phyloP scores from a whole-genome alignment of 2,797 vertebrate species.

The Lepidocolaptes lacrymiger region DNA sequence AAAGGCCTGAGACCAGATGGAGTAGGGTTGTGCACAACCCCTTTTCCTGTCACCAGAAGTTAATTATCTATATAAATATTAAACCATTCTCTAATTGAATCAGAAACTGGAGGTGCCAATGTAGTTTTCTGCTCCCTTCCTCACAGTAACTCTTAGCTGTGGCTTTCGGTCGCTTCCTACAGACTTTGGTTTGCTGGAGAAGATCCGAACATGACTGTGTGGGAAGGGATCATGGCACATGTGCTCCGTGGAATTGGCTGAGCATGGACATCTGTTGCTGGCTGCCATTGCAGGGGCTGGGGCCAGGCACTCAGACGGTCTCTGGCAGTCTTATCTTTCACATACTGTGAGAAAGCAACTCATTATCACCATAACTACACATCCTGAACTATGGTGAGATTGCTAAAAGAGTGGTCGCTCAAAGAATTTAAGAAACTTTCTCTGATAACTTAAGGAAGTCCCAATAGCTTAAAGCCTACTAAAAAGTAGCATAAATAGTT shows the following conservation, averaged over 20 bases:
- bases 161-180: not conserved
- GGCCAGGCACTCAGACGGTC: not conserved
- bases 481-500: not conserved
- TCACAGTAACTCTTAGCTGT: not conserved
- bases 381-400: not conserved
- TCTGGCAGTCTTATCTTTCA: not conserved
- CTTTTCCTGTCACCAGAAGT: not conserved
- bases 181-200: not conserved
- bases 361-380: not conserved
- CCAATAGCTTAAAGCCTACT: not conserved
- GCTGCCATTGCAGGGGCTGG: not conserved
- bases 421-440: not conserved
- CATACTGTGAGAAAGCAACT: not conserved
- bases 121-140: not conserved
- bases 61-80: not conserved
- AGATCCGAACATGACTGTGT: not conserved
- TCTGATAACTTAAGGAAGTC: not conserved
- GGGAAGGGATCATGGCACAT: fast-evolving
- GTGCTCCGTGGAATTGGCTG: not conserved
- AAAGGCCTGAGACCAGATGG: not conserved
- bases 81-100: not conserved
- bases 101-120: not conserved
- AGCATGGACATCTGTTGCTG: not conserved
- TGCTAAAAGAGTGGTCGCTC: not conserved
- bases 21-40: not conserved